Evolutionary conservation across 2,797 vertebrate species (phyloP).

Genomic region (Pangasius djambal): DNA sequence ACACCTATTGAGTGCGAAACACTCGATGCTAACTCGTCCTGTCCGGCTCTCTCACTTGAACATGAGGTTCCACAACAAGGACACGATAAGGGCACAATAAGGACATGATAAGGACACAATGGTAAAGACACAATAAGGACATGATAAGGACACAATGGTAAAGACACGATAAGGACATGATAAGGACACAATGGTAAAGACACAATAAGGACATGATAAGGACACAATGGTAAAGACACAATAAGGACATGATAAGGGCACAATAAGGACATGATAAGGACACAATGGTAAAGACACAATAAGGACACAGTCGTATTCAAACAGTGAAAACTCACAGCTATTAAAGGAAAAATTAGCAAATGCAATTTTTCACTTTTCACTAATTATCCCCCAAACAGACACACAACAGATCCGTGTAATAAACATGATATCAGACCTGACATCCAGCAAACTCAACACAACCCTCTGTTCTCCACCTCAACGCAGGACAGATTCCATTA

Average conservation of each 20-base stretch:
- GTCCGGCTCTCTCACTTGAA: not conserved
- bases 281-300: too few relatives aligned
- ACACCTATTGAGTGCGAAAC: not conserved
- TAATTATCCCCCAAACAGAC: not conserved
- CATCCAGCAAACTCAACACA: not conserved
- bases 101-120: too few relatives aligned
- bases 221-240: not conserved
- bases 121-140: too few relatives aligned
- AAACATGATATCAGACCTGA: not conserved
- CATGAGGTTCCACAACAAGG: not conserved
- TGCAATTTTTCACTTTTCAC: not conserved
- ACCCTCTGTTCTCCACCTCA: not conserved
- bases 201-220: too few relatives aligned
- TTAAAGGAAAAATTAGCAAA: not conserved
- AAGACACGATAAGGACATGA: too few relatives aligned
- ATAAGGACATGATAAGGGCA: not conserved
- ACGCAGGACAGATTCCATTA: not conserved
- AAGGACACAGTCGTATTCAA: not conserved
- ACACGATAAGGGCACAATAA: not conserved
- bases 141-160: too few relatives aligned
- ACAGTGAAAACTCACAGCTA: not conserved
- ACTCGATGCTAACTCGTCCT: not conserved
- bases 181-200: too few relatives aligned
- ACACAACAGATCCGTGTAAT: not conserved
- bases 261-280: too few relatives aligned